Percentiles rank a stretch among this genome's conserved stretches.
Conservation (phyloP, 2,113 vertebrate genomes). For the Varanus komodoensis region DNA sequence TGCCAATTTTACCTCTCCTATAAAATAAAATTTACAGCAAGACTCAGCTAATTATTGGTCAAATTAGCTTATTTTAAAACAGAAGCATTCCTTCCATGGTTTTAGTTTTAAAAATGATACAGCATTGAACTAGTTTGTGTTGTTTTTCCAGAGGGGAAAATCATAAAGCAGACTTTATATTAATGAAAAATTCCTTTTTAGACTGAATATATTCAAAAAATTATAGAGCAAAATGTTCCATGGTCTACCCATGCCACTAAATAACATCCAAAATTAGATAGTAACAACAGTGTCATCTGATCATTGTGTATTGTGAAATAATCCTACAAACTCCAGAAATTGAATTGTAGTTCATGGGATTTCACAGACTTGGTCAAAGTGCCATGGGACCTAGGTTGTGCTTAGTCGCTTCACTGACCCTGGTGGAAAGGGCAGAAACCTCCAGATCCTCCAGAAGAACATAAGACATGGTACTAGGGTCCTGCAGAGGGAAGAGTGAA, state of each 20-base stretch:
- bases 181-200: not conserved
- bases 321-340: not conserved
- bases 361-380: not conserved
- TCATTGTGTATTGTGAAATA: not conserved
- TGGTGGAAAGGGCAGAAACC: no score
- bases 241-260: not conserved
- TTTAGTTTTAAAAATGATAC: not conserved
- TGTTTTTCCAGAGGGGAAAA: not conserved
- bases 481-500: no score
- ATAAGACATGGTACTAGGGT: no score
- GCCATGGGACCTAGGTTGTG: not conserved
- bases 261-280: not conserved
- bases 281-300: not conserved
- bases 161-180: not conserved
- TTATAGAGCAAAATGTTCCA: no score
- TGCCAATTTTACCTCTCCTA: constrained; percentile 6
- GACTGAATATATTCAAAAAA: not conserved
- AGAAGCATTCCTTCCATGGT: not conserved
- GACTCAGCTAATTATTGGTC: not conserved
- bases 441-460: no score
- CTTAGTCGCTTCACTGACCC: no score
- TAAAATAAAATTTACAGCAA: constrained; percentile 1
- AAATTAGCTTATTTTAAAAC: not conserved
- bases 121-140: not conserved
- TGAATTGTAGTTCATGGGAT: not conserved